Evolutionary conservation across 2,888 invertebrate species (phyloP).

Genomic region (Aleiodes leptofemur): DNA sequence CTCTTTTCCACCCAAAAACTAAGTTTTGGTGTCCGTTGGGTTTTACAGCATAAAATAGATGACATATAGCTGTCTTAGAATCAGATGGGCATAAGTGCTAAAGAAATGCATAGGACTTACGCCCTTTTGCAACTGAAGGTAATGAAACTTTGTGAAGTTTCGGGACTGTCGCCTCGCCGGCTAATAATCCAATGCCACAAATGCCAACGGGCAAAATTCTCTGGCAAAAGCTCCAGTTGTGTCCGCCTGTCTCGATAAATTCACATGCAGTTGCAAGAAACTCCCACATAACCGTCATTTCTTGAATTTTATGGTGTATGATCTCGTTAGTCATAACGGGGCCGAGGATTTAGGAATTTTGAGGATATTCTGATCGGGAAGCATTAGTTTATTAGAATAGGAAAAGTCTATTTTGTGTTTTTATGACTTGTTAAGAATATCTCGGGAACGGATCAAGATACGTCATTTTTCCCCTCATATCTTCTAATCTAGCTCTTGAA

Average conservation of each 20-base stretch:
- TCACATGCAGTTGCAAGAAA: constrained; percentile 71
- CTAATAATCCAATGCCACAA: constrained; percentile 47
- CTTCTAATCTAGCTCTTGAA: no score
- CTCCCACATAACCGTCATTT: constrained; percentile 49
- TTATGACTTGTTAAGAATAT: no score
- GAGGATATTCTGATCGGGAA: no score
- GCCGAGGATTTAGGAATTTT: no score
- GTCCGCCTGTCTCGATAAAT: constrained; percentile 69
- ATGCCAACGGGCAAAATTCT: constrained; percentile 47
- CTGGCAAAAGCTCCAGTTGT: constrained; percentile 39
- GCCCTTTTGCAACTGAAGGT: background rate
- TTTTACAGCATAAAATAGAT: background rate
- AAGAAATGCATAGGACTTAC: no score
- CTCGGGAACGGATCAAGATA: no score
- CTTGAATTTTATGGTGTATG: no score
- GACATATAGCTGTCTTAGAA: background rate
- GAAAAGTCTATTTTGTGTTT: no score
- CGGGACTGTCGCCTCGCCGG: constrained; percentile 30
- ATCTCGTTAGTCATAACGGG: no score
- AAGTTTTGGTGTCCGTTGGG: constrained; percentile 10
- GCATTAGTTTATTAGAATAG: no score
- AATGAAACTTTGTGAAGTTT: constrained; percentile 35
- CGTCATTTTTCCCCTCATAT: no score
- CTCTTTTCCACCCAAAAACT: constrained; percentile 48
- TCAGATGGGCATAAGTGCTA: background rate